Evolutionary conservation across 1,140 invertebrate genomes (phyloP), one percentile per base, ranked within the genome.

Genomic region (Heliconius hewitsoni): DNA sequence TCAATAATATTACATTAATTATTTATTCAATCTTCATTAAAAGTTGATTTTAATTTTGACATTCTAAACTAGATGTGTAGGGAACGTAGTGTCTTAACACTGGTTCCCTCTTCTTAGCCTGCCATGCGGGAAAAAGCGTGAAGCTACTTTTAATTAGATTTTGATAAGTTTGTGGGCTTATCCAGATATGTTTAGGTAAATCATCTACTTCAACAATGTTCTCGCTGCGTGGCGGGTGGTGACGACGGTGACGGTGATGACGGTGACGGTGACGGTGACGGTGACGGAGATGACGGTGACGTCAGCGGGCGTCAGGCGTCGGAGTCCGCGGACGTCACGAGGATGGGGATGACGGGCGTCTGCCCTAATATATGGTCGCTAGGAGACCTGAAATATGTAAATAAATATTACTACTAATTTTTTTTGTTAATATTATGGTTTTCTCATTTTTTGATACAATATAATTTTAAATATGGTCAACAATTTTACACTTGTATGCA

Each of bases 281-380:
- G 5, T 18, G 50, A 4, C 5, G 46, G 2, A 0, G 46, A 4
- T 11, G 42, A 13, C 9, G 8, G 42, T 11, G 46, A 19, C 16
- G 18, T 4, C 16, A 18, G 85, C 55, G 88, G 90, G n/a, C 8
- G 80, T 81, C 80, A 81, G 83, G 84, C 72, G 86, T 83, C 81
- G 52, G 75, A 73, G 76, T 82, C 92, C 18, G 91, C 83, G 77
- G 91, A 91, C 82, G 91, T 94, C 82, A 94, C 91, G 42, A 94
- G 86, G 79, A 93, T 94, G 27, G 93, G 93, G 81, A 92, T 92
- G 74, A 89, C 85, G 75, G 91, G 86, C 3, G 81, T 79, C 71
- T 89, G 89, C 13, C 89, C 87, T 27, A 76, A 77, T 74, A 93
- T 88, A 71, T 89, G 87, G 73, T 91, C 89, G 74, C 91, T 94